Conservation (phyloP, 2,888 invertebrate species). For the Polymixis flavicincta region DNA sequence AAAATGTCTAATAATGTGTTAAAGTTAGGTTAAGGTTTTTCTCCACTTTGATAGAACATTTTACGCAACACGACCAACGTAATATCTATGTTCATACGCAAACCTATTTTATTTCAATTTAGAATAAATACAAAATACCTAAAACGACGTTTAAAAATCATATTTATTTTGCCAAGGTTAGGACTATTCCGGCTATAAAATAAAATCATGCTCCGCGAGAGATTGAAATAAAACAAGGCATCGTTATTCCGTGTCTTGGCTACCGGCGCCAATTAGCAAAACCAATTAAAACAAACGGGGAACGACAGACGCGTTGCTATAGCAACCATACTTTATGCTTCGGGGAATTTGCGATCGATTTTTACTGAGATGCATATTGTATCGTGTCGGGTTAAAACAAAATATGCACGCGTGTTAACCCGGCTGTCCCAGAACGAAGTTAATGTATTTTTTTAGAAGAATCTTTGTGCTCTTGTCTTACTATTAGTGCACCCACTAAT, state of each 20-base stretch:
- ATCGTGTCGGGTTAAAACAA: too few species aligned
- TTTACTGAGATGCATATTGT: neutral
- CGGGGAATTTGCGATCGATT: slow-evolving; percentile 10
- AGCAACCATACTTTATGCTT: slow-evolving; percentile 32
- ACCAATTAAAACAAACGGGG: slow-evolving; percentile 67
- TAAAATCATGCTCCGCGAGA: slow-evolving; percentile 22
- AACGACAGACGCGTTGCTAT: slow-evolving; percentile 50
- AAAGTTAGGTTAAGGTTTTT: too few species aligned
- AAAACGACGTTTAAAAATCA: neutral
- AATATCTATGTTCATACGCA: neutral
- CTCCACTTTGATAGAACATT: neutral
- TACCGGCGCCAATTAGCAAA: slow-evolving; percentile 66
- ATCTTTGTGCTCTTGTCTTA: neutral
- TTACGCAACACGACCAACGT: too few species aligned
- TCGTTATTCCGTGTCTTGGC: slow-evolving; percentile 56
- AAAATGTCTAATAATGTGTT: neutral
- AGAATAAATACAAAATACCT: neutral
- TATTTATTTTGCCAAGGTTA: neutral
- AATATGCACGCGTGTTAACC: too few species aligned
- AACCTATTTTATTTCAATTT: neutral
- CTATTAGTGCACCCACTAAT: neutral
- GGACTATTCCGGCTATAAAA: slow-evolving; percentile 11
- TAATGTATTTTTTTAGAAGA: neutral
- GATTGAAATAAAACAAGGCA: slow-evolving; percentile 48
- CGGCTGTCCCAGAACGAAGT: neutral